Evolutionary conservation across 2,888 invertebrate species (phyloP).

Genomic region (Caenorhabditis japonica): DNA sequence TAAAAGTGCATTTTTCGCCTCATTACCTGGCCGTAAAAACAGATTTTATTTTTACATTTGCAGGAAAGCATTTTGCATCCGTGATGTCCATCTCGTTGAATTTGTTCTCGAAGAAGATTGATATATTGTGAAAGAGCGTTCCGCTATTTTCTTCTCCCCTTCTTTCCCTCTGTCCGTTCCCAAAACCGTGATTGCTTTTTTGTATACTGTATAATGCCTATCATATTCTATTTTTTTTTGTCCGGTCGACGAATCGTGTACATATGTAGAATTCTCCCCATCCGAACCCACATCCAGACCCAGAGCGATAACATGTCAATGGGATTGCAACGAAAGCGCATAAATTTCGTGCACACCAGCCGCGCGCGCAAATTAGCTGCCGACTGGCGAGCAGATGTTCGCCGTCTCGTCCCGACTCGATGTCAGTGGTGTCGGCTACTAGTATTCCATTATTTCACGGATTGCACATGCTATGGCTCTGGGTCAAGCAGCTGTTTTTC

Average conservation of each 20-base stretch:
- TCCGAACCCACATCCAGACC: neutral
- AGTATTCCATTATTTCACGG: too few species aligned
- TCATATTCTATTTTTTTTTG: neutral
- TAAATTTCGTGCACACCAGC: neutral
- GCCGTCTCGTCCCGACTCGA: too few species aligned
- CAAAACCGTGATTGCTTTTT: constrained; percentile 12
- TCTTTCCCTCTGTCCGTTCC: too few species aligned
- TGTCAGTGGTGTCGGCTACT: too few species aligned
- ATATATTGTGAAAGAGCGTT: constrained; percentile 17
- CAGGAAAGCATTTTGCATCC: constrained; percentile 38
- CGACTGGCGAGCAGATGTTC: too few species aligned
- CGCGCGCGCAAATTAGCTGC: neutral
- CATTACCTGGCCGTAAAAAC: too few species aligned
- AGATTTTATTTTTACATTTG: too few species aligned
- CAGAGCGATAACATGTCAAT: too few species aligned
- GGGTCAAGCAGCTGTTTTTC: constrained; percentile 49
- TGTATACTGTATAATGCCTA: constrained; percentile 3
- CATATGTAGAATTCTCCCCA: constrained; percentile 13
- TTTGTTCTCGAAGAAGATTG: constrained; percentile 27
- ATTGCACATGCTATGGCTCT: neutral
- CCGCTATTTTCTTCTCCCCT: neutral
- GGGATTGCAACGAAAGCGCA: too few species aligned
- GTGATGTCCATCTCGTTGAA: constrained; percentile 36
- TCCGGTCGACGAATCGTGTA: constrained; percentile 8
- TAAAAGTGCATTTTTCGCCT: too few species aligned